Base-by-base conservation (phyloP, 2,888 invertebrate species). In the Cantharis rufa region DNA sequence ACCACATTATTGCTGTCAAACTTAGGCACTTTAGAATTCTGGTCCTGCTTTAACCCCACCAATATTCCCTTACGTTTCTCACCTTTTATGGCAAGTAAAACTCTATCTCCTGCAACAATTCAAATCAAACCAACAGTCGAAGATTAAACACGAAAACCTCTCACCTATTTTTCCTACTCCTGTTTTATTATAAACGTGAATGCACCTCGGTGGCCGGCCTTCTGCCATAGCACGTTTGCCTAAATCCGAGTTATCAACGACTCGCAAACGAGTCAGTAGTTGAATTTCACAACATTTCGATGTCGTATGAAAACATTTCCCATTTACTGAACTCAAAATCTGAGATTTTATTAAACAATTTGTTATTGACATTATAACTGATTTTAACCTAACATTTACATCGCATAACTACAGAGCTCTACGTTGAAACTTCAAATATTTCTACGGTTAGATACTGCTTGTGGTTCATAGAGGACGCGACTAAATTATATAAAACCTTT, bases 1-100 rank as follows among this genome's bases (percentile, higher is more conserved):
- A 99, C 99, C 73, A 99, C 89, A 89, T 99, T 99, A 87, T 99
- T 99, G 84, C 94, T 95, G 87, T 99, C 98, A 87, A 96, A 97
- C 86, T 94, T 94, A 0, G 98, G 98, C 61, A 96, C 91, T 87
- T 94, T 94, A 0, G 93, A 88, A 74, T 91, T 91, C 86, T 98
- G 98, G 72, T 92, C 93, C 85, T 95, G 95, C 85, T 95, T 96
- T 70, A 96, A 89, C 0, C 98, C 98, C 2, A 97, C 96, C 24
- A 97, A 90, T 79, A 97, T 95, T 5, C 94, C 98, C 86, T 96
- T 96, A 86, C 96, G 97, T 92, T 96, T 98, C 87, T 98, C 94
- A 4, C 98, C 98, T 88, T 95, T 96, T 79, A 99, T 96, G 3
- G 98, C 97, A 13, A 98, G 94, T 83, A 98, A 86, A 7, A 99